Conservation (phyloP, 2,113 vertebrate genomes). For the Coreoperca whiteheadi region DNA sequence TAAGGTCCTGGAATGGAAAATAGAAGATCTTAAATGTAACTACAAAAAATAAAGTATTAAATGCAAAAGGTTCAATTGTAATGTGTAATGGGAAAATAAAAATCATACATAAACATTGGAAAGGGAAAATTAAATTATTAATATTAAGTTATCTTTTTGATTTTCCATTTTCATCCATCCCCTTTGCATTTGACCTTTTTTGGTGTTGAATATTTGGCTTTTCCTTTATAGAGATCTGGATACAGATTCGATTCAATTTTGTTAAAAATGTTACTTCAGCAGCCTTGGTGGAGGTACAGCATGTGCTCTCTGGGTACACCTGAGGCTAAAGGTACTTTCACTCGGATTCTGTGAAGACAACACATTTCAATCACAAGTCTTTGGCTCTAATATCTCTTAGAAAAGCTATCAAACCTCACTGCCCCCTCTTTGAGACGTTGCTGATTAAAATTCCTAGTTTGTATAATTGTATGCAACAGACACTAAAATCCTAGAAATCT, state of each 20-base stretch:
- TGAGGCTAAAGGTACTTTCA: constrained; percentile 5
- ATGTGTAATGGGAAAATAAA: not conserved
- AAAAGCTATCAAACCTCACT: constrained; percentile 34
- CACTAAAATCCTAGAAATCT: constrained; percentile 26
- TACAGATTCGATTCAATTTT: not conserved
- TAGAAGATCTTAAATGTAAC: not conserved
- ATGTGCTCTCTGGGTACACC: not conserved
- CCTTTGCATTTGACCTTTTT: not conserved
- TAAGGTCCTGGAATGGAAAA: not conserved
- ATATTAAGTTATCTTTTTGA: not conserved
- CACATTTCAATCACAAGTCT: not conserved
- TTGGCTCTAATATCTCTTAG: constrained; percentile 12
- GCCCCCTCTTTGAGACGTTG: constrained; percentile 19
- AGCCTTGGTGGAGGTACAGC: not conserved
- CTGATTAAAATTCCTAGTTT: constrained; percentile 37
- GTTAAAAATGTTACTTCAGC: too few species aligned
- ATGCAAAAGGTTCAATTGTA: not conserved
- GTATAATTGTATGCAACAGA: constrained; percentile 47
- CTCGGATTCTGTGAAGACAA: not conserved
- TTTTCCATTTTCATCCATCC: not conserved
- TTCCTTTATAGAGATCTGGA: not conserved
- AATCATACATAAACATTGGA: not conserved
- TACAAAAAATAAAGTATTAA: not conserved
- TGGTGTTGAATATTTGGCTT: not conserved
- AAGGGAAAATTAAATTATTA: not conserved